Evolutionary conservation across 2,888 invertebrate genomes (phyloP).

Genomic region (Hesperia comma): DNA sequence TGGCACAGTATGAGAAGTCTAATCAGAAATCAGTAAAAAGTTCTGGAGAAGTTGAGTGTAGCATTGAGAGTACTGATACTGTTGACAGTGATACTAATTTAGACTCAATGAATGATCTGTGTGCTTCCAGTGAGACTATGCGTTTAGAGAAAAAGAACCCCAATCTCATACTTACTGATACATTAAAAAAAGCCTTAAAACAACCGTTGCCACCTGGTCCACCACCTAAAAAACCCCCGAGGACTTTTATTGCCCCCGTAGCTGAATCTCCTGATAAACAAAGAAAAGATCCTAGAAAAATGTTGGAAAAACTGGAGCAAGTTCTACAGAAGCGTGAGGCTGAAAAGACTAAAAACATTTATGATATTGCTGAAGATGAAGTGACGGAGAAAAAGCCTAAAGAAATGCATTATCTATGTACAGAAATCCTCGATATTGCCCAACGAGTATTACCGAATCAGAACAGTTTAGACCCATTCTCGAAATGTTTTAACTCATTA

Average conservation of each 20-base stretch:
- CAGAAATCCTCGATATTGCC: conserved; percentile 74
- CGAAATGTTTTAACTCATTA: conserved; percentile 72
- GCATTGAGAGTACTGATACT: conserved; percentile 21
- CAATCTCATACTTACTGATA: conserved; percentile 80
- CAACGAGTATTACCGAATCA: conserved; percentile 62
- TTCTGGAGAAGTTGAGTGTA: neutral
- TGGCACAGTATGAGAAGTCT: conserved; percentile 57
- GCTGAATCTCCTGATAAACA: conserved; percentile 53
- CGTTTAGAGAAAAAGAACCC: conserved; percentile 74
- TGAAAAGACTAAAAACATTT: conserved; percentile 54
- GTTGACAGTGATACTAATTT: conserved; percentile 57
- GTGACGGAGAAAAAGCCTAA: conserved; percentile 62
- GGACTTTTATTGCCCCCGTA: conserved; percentile 79
- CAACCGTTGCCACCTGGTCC: conserved; percentile 88
- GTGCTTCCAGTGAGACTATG: conserved; percentile 74
- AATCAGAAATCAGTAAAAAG: conserved; percentile 40
- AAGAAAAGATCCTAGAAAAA: conserved; percentile 84
- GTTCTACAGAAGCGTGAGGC: conserved; percentile 79
- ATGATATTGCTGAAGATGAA: conserved; percentile 57
- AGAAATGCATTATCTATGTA: conserved; percentile 79
- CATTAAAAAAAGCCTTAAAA: conserved; percentile 86
- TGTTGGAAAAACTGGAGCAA: conserved; percentile 86
- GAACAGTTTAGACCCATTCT: conserved; percentile 57
- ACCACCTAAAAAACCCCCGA: conserved; percentile 90
- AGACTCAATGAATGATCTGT: conserved; percentile 62